A percentile compares a stretch with the other conserved stretches of the same genome.
These are phyloP conservation scores for Cheilosia impressa DNA, from an alignment of 2,888 invertebrate genomes.

Conservation along the genomic window DNA sequence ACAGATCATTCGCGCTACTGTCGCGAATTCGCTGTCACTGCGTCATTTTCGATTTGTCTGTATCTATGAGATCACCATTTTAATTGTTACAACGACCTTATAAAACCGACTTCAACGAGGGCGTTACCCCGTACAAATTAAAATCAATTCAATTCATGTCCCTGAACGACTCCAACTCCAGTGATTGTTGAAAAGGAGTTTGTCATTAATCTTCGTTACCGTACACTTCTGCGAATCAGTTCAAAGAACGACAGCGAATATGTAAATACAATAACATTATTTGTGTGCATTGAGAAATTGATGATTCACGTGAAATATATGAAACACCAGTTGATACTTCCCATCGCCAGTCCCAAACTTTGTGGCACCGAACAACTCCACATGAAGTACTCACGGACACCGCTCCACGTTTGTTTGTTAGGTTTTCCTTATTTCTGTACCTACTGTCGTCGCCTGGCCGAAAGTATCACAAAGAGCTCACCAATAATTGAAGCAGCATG, in stretches of 20 bases:
- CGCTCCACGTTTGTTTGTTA: constrained; percentile 29
- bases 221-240: constrained; percentile 35
- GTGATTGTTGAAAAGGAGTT: constrained; percentile 9
- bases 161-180: constrained; percentile 12
- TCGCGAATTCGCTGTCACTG: no score
- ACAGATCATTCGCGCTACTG: no score
- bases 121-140: constrained; percentile 15
- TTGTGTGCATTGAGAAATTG: constrained; percentile 10
- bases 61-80: no score
- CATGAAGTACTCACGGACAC: constrained; percentile 25
- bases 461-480: constrained; percentile 7
- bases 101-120: not conserved
- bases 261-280: not conserved
- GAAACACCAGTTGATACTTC: constrained; percentile 29
- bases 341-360: constrained; percentile 10
- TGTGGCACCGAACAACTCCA: constrained; percentile 29
- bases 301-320: constrained; percentile 37
- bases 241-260: not conserved
- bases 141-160: constrained; percentile 19
- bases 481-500: constrained; percentile 5
- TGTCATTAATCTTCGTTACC: constrained; percentile 38
- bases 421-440: not conserved
- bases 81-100: no score
- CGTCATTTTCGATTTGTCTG: no score
- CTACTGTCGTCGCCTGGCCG: constrained; percentile 1